phyloP scores from a whole-genome alignment of 2,113 vertebrate genomes.

The Macheiramphus alcinus region DNA sequence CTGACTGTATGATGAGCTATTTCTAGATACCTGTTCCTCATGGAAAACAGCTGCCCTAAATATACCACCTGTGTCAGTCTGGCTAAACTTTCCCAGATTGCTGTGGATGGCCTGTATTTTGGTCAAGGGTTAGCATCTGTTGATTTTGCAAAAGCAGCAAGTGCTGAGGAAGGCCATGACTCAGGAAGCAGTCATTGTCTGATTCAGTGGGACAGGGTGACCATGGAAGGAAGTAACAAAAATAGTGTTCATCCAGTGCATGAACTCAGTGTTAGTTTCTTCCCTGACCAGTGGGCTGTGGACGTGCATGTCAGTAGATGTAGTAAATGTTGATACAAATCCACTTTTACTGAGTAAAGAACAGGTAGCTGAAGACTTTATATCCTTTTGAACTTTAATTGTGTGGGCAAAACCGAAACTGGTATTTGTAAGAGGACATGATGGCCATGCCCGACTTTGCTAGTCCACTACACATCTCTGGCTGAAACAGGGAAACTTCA shows the following conservation, averaged over 20 bases:
- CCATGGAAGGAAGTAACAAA: background rate
- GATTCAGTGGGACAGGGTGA: background rate
- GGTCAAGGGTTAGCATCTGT: background rate
- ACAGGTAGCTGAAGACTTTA: background rate
- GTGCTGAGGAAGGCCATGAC: background rate
- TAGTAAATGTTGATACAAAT: background rate
- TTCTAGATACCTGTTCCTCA: background rate
- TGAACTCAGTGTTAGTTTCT: background rate
- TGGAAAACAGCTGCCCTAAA: background rate
- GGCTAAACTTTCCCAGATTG: background rate
- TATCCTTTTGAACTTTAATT: background rate
- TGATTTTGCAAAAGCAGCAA: background rate
- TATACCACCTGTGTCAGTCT: background rate
- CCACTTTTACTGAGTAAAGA: background rate
- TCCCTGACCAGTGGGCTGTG: background rate
- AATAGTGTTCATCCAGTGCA: background rate
- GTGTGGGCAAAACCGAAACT: background rate
- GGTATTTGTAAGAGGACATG: background rate
- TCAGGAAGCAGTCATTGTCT: background rate
- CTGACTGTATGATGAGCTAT: background rate
- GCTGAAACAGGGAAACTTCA: background rate
- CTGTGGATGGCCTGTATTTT: background rate
- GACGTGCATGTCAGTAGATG: background rate
- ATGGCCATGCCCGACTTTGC: fast-evolving
- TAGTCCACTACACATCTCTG: background rate